Evolutionary conservation across 2,113 vertebrate genomes (phyloP).

Genomic region (Apistogramma diplotaenia): DNA sequence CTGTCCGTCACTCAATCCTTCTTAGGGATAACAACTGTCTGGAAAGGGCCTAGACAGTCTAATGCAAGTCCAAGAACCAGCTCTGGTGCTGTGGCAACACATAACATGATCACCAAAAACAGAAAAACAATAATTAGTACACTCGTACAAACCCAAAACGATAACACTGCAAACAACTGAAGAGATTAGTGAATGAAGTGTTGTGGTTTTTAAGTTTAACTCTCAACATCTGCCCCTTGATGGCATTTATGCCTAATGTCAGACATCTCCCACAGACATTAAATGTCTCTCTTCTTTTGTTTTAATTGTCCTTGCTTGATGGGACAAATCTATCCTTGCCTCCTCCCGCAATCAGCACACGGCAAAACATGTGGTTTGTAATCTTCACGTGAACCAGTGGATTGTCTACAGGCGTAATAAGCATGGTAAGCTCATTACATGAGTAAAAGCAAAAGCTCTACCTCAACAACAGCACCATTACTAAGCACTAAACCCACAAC

Average conservation of each 20-base stretch:
- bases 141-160: neutral
- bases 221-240: neutral
- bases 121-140: neutral
- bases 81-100: neutral
- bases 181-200: conserved; percentile 12
- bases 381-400: conserved; percentile 67
- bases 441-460: conserved; percentile 33
- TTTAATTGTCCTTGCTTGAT: conserved; percentile 29
- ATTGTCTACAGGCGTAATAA: conserved; percentile 47
- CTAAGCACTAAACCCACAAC: conserved; percentile 11
- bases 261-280: neutral
- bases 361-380: conserved; percentile 66
- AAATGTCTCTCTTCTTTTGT: conserved; percentile 9
- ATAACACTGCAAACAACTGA: neutral
- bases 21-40: conserved; percentile 52
- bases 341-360: conserved; percentile 40
- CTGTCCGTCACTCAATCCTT: conserved; percentile 37
- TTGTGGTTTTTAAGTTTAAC: neutral
- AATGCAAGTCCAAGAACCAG: neutral
- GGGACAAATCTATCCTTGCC: conserved; percentile 40
- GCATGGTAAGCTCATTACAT: conserved; percentile 68
- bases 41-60: neutral
- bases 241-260: neutral
- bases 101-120: neutral
- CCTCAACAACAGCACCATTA: conserved; percentile 23